Evolutionary conservation across 2,888 invertebrate genomes (phyloP).

Genomic region (Frankliniella fusca): DNA sequence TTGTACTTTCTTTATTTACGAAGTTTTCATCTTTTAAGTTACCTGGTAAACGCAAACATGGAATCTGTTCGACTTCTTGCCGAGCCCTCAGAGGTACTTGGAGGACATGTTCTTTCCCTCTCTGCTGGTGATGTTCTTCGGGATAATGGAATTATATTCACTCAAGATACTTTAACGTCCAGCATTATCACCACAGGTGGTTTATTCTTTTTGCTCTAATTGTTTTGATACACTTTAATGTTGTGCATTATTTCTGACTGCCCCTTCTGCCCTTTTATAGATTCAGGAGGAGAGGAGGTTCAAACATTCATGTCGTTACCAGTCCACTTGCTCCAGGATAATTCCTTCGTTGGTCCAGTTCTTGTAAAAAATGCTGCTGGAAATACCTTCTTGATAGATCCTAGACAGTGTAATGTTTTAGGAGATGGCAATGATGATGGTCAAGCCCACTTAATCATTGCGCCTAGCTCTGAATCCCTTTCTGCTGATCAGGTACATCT

Average conservation of each 20-base stretch:
- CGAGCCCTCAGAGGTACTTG: not conserved
- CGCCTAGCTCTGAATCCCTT: not conserved
- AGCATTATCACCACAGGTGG: not conserved
- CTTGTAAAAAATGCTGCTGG: constrained; percentile 33
- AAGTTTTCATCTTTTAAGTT: not conserved
- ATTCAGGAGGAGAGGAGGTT: constrained; percentile 6
- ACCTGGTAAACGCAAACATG: not conserved
- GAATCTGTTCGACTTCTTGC: not conserved
- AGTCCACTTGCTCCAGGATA: constrained; percentile 36
- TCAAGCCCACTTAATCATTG: not conserved
- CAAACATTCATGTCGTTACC: constrained; percentile 32
- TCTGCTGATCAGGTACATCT: not conserved
- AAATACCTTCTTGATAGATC: constrained; percentile 34
- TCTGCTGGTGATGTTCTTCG: not conserved
- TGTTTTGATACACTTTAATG: not conserved
- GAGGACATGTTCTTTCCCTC: not conserved
- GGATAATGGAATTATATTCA: constrained; percentile 2
- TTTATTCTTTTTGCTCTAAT: not conserved
- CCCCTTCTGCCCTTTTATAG: not conserved
- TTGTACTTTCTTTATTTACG: not conserved
- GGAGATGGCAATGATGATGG: not conserved
- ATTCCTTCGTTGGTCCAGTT: constrained; percentile 33
- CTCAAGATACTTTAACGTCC: not conserved
- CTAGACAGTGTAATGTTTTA: constrained; percentile 32
- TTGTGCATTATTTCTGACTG: not conserved